These are phyloP conservation scores for Mallotus villosus DNA, from an alignment of 2,797 vertebrate genomes.

Conservation along the genomic window DNA sequence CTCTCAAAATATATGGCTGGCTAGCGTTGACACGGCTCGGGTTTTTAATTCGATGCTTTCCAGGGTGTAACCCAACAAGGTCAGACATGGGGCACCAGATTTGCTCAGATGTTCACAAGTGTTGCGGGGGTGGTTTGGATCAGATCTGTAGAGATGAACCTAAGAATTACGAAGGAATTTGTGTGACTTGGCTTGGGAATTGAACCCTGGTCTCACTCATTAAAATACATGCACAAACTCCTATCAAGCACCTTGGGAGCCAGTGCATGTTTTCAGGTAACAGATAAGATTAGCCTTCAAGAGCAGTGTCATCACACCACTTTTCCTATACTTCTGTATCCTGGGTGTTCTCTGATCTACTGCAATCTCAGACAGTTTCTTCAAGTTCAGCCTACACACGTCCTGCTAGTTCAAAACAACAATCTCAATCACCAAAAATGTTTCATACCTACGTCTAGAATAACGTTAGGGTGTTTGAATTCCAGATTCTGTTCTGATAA, in stretches of 20 bases:
- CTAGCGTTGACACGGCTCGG: slow-evolving; percentile 24
- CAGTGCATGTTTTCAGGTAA: not conserved
- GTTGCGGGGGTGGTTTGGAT: not conserved
- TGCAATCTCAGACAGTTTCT: not conserved
- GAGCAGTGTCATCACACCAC: too few relatives aligned
- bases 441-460: slow-evolving; percentile 62
- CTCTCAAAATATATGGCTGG: slow-evolving; percentile 24
- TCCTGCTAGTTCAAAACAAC: slow-evolving; percentile 58
- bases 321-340: not conserved
- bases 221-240: not conserved
- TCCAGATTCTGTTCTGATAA: slow-evolving; percentile 69
- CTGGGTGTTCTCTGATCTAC: not conserved
- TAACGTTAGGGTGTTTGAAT: slow-evolving; percentile 61
- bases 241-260: not conserved
- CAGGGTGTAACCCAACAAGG: slow-evolving; percentile 22
- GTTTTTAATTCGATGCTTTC: slow-evolving; percentile 33
- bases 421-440: slow-evolving; percentile 62
- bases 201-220: not conserved
- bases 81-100: slow-evolving; percentile 25
- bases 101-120: slow-evolving; percentile 1
- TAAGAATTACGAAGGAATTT: not conserved
- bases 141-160: not conserved
- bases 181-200: not conserved
- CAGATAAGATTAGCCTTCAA: not conserved
- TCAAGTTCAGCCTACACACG: not conserved